Evolutionary conservation across 2,113 vertebrate species (phyloP), one percentile per base, ranked within the genome.

Genomic region (Thymallus thymallus): DNA sequence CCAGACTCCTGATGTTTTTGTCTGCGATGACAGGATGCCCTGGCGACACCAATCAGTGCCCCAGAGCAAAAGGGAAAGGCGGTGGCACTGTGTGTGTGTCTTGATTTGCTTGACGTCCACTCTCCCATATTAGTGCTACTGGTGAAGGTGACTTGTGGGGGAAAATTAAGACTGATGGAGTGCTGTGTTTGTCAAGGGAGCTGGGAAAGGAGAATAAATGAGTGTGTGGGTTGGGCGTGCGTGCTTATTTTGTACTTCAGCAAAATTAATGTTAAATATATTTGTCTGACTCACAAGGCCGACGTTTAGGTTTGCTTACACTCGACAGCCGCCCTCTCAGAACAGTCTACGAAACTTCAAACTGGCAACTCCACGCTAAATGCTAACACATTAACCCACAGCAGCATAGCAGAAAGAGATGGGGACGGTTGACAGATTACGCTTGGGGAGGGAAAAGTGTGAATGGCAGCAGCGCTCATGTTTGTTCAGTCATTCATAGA

Each of bases 401-500:
- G 62, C 12, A 45, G 20, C 35, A 23, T 22, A 22, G 9, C n/a
- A 22, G 22, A n/a, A 68, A 2, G 41, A 46, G 30, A 4, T 22
- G 20, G 10, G 41, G 35, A 10, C 10, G n/a, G 66, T 68, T 68
- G 35, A 35, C 66, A 41, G 65, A n/a, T 32, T 68, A 60, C 6
- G 56, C 16, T 2, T 9, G 4, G 41, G 7, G 41, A 68, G 64
- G 24, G 9, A 32, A 20, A 35, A n/a, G 66, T 68, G 66, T 46
- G 41, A 46, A 68, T 24, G 32, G 35, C 66, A 14, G 22, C 41
- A 68, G 48, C n/a, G 1, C 22, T 51, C 13, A 51, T 77, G 77
- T 83, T 76, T 82, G 73, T 77, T 80, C 32, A 79, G 32, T 73
- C 60, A 46, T 78, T 68, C 75, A 79, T 64, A 68, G 24, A 78